Evolutionary conservation across 2,797 vertebrate species (phyloP).

Genomic region (Eulemur albifrons): DNA sequence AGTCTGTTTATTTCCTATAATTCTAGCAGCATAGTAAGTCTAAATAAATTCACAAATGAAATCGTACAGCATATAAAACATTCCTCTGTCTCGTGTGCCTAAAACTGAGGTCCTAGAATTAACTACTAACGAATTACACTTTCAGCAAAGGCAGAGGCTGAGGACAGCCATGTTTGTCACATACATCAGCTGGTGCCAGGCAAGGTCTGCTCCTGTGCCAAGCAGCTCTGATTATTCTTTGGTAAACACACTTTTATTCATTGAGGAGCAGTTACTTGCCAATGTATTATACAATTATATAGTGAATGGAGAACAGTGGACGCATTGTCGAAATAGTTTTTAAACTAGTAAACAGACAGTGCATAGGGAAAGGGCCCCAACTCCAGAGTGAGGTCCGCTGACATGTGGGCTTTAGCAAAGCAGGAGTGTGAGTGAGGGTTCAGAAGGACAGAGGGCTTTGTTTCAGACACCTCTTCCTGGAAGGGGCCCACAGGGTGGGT

Average conservation of each 20-base stretch:
- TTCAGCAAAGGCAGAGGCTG: constrained; percentile 23
- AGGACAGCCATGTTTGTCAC: constrained; percentile 45
- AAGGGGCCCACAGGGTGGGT: background rate
- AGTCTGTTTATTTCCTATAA: background rate
- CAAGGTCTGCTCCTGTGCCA: constrained; percentile 63
- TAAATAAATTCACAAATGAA: constrained; percentile 20
- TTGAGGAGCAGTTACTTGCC: constrained; percentile 77
- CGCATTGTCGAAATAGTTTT: constrained; percentile 76
- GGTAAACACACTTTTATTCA: constrained; percentile 80
- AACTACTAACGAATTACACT: background rate
- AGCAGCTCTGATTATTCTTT: constrained; percentile 71
- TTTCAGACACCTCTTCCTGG: background rate
- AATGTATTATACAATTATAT: constrained; percentile 74
- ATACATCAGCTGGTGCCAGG: constrained; percentile 71
- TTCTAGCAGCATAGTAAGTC: constrained; percentile 1
- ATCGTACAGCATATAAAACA: background rate
- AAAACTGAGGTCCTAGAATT: background rate
- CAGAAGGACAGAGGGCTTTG: background rate
- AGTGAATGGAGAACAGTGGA: constrained; percentile 76
- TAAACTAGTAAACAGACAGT: constrained; percentile 61
- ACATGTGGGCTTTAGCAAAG: constrained; percentile 2
- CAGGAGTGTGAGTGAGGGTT: background rate
- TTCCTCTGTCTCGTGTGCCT: background rate
- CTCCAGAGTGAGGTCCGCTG: background rate
- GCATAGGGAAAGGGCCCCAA: background rate